Evolutionary conservation across 2,888 invertebrate species (phyloP).

Genomic region (Boloria euphrosyne): DNA sequence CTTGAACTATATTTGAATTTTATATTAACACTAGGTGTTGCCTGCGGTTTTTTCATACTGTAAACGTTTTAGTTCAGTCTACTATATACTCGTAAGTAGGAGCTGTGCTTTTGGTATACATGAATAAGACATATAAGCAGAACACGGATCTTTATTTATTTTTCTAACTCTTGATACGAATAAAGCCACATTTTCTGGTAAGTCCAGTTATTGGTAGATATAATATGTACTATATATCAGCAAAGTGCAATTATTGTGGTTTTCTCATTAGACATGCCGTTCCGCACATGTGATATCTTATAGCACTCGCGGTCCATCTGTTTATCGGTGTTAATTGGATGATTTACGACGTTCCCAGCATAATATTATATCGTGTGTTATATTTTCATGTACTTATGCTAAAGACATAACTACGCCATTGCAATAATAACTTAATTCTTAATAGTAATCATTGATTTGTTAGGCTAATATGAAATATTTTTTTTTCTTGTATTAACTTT

Average conservation of each 20-base stretch:
- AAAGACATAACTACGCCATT: slow-evolving; percentile 3
- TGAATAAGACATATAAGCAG: too few species aligned
- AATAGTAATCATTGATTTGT: not conserved
- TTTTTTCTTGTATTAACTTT: too few species aligned
- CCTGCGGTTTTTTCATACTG: too few species aligned
- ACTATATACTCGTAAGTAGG: too few species aligned
- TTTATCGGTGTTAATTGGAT: slow-evolving; percentile 42
- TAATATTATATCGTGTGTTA: slow-evolving; percentile 27
- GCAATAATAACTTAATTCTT: slow-evolving; percentile 5
- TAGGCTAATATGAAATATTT: too few species aligned
- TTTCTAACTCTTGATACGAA: too few species aligned
- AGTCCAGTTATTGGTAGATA: not conserved
- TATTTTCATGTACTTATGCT: slow-evolving; percentile 13
- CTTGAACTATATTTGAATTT: not conserved
- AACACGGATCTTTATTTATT: too few species aligned
- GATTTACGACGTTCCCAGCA: slow-evolving; percentile 32
- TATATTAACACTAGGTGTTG: too few species aligned
- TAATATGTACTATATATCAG: not conserved
- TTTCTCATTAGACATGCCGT: not conserved
- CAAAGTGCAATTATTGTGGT: slow-evolving; percentile 17
- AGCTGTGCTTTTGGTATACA: too few species aligned
- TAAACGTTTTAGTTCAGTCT: too few species aligned
- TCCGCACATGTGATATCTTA: slow-evolving; percentile 30
- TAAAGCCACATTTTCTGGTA: too few species aligned
- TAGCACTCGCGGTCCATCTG: slow-evolving; percentile 32